Evolutionary conservation across 2,888 invertebrate species (phyloP).

Genomic region (Rhagonycha lutea): DNA sequence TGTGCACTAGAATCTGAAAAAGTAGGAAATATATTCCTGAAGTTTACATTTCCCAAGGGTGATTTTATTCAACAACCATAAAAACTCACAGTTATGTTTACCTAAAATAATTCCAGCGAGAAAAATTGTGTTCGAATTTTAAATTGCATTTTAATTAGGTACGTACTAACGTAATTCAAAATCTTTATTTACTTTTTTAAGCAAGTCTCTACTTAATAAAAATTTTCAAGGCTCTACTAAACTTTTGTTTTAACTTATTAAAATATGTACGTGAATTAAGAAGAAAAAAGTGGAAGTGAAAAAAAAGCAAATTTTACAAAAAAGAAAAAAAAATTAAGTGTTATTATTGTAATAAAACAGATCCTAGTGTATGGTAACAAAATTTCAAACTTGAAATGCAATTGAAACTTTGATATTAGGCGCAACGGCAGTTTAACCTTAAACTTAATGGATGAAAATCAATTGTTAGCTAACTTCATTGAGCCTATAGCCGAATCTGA

Average conservation of each 20-base stretch:
- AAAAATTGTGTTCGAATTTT: conserved; percentile 15
- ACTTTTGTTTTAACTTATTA: not conserved
- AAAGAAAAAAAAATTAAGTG: not conserved
- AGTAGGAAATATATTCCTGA: conserved; percentile 26
- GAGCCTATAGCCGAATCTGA: conserved; percentile 27
- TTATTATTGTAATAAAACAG: not conserved
- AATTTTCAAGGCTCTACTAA: not conserved
- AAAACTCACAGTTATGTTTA: conserved; percentile 28
- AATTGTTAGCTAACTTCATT: conserved; percentile 31
- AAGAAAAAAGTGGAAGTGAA: not conserved
- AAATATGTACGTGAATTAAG: not conserved
- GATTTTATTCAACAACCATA: conserved; percentile 23
- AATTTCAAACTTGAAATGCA: not conserved
- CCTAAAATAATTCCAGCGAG: conserved; percentile 25
- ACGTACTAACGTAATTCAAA: not conserved
- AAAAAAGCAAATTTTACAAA: too few relatives aligned
- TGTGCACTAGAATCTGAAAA: conserved; percentile 20
- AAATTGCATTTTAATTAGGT: conserved; percentile 5
- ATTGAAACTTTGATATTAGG: conserved; percentile 18
- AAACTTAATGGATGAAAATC: conserved; percentile 30
- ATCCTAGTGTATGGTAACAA: not conserved
- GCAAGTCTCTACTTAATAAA: not conserved
- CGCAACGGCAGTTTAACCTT: conserved; percentile 19
- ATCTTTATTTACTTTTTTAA: not conserved
- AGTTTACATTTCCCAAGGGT: conserved; percentile 31